Evolutionary conservation across 1,140 invertebrate genomes (phyloP), one percentile per base, ranked within the genome.

Genomic region (Drosophila dunni): DNA sequence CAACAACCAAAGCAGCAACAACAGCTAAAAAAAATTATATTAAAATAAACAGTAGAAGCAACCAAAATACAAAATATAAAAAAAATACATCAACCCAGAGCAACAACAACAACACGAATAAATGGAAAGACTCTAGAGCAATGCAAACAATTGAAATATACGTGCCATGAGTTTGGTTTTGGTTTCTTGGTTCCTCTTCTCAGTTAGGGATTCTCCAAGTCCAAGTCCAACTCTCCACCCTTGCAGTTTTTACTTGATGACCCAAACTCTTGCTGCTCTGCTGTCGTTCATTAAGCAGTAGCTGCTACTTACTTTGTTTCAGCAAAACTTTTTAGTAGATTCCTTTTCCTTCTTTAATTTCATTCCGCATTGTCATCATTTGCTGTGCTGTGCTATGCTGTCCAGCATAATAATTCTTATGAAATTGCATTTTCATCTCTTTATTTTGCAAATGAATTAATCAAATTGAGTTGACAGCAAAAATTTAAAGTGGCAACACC

Each of bases 101-200:
- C 40, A 36, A 9, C 33, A 53, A 50, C 10, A 60, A 60, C 50
- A 53, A 61, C 24, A n/a, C 44, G 48, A 40, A 68, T 44, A 66
- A 66, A 57, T 53, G 24, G 42, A 64, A 73, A 79, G 53, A 57
- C 56, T 60, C 53, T 40, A 60, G 63, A 75, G 64, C 68, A 66
- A 66, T 79, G 78, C 78, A 81, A 56, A 82, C 82, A 88, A 85
- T 85, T 88, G 79, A 88, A 86, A 85, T 85, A 79, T 88, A 85
- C 83, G 82, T 85, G 70, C 79, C 64, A 65, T 61, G 64, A 85
- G 75, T 82, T 78, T 75, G 63, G 63, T 76, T 73, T 76, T 69
- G 57, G 77, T 85, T 81, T 86, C 51, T 53, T 53, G 33, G 38
- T 60, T 75, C 44, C 15, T 58, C 53, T 58, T 34, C 36, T 61